Base-by-base conservation (phyloP, 1,140 invertebrate species). In the Bombus confusus region DNA sequence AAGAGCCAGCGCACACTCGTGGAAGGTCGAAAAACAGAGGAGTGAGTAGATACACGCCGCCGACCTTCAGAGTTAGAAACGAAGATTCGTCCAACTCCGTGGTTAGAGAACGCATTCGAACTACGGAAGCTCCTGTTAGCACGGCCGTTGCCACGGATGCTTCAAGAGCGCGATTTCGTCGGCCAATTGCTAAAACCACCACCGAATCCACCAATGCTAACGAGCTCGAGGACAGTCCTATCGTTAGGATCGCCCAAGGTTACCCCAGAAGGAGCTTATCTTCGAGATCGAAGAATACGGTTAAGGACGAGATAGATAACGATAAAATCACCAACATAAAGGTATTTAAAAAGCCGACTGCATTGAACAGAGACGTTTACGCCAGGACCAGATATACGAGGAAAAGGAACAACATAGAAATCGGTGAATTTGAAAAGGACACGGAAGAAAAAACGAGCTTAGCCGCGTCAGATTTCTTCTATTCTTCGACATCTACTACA, bases 11-110 rank as follows among this genome's bases (percentile, higher is more conserved):
- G 0, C 47, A 28, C 8, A 37, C 64, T 59, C 34, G 52, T n/a
- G 69, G 39, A n/a, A 76, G 90, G 76, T 88, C 92, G 72, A 92
- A 91, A 64, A 76, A 79, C 81, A 90, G 94, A 86, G 94, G 93
- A 68, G 86, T 87, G 66, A 93, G 83, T 88, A 92, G 92, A 86
- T 94, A 93, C 81, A 93, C 90, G 22, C 80, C 92, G 76, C 72
- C 92, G 28, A 84, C 83, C 28, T 72, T 62, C 12, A 83, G 13
- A 77, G 59, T 41, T 22, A 75, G 28, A 3, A 68, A 69, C 22
- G 77, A 86, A 10, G 75, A 83, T 2, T 28, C 59, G 77, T 76
- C 86, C 22, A 87, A 87, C 1, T 41, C 62, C 9, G 52, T 59
- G 39, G 31, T 73, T 8, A 88, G 73, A 72, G 90, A 79, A 76